Percentiles rank a stretch among this genome's conserved stretches.
Evolutionary conservation across 2,888 invertebrate genomes (phyloP).

Genomic region (Philonicus albiceps): DNA sequence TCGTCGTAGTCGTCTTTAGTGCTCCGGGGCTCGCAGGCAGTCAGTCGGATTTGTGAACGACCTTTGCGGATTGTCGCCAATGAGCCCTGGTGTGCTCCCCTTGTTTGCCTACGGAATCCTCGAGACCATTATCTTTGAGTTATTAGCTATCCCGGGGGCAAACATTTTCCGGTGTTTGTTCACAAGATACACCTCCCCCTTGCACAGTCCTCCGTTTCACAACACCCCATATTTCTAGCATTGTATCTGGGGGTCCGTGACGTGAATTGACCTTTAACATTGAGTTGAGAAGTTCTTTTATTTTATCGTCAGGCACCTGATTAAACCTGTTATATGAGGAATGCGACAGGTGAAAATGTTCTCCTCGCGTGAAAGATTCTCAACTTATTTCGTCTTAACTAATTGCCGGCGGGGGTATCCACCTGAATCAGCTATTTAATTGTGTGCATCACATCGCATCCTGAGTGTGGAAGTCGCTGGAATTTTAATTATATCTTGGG

Average conservation of each 20-base stretch:
- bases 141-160: slow-evolving; percentile 12
- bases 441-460: not conserved
- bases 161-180: not conserved
- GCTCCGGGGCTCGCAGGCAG: not conserved
- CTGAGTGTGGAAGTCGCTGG: not conserved
- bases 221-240: not conserved
- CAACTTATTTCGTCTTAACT: not conserved
- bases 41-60: not conserved
- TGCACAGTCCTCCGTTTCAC: too few relatives aligned
- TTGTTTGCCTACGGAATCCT: slow-evolving; percentile 6
- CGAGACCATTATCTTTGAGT: slow-evolving; percentile 18
- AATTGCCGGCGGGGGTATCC: not conserved
- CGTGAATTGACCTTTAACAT: not conserved
- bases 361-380: not conserved
- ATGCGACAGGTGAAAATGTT: not conserved
- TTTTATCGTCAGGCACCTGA: not conserved
- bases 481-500: not conserved
- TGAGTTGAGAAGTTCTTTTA: not conserved
- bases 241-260: not conserved
- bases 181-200: not conserved
- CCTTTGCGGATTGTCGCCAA: slow-evolving; percentile 18
- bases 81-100: not conserved
- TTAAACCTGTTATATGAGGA: not conserved
- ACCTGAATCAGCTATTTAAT: not conserved
- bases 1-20: not conserved